Evolutionary conservation across 1,140 invertebrate species (phyloP).

Genomic region (Idris sp.): DNA sequence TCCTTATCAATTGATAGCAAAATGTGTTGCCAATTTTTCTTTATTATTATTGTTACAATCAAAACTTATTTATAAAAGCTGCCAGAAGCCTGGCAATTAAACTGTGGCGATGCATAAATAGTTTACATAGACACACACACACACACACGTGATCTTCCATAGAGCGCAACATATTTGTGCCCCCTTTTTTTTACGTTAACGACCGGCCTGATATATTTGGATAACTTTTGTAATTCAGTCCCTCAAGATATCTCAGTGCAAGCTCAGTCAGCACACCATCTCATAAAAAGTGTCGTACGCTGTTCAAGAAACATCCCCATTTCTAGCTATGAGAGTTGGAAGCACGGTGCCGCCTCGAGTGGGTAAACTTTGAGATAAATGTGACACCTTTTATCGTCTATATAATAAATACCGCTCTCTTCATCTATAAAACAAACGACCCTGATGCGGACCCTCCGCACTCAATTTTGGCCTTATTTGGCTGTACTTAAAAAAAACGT

Average conservation of each 20-base stretch:
- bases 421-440: conserved; percentile 74
- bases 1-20: conserved; percentile 63
- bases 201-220: conserved; percentile 43
- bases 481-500: conserved; percentile 30
- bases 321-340: conserved; percentile 48
- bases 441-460: conserved; percentile 36
- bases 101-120: conserved; percentile 1
- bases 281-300: conserved; percentile 59
- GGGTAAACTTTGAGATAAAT: conserved; percentile 74
- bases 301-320: conserved; percentile 67
- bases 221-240: conserved; percentile 57
- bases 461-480: conserved; percentile 20
- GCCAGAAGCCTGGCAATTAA: conserved; percentile 71
- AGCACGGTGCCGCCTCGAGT: conserved; percentile 59
- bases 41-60: too few relatives aligned
- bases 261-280: conserved; percentile 60
- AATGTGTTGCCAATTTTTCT: too few relatives aligned
- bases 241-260: conserved; percentile 47
- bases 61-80: too few relatives aligned
- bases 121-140: too few relatives aligned
- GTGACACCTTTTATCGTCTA: conserved; percentile 75
- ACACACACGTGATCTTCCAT: too few relatives aligned
- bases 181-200: conserved; percentile 44
- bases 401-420: conserved; percentile 74
- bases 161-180: conserved; percentile 16